Conservation (phyloP, 2,797 vertebrate species). For the Ispidina lecontei region DNA sequence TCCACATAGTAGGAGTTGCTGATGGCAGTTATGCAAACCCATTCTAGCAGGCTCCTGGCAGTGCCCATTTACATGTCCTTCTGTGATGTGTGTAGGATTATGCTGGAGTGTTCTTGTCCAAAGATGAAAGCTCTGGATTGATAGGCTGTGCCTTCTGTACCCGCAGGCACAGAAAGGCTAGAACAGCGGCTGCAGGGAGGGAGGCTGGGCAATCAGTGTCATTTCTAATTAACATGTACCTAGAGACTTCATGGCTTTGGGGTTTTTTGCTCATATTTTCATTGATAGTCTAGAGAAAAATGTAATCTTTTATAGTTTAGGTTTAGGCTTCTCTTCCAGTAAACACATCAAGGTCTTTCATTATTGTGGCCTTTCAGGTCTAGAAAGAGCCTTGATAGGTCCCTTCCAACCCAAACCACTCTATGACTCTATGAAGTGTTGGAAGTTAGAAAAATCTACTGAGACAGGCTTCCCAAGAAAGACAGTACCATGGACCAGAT, state of each 20-base stretch:
- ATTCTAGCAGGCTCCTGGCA: background rate
- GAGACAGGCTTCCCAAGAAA: background rate
- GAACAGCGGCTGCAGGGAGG: background rate
- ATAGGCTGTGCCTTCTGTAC: background rate
- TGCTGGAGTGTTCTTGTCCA: background rate
- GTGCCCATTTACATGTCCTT: background rate
- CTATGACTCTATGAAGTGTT: background rate
- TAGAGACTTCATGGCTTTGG: background rate
- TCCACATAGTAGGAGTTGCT: background rate
- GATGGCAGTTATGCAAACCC: slow-evolving; percentile 1
- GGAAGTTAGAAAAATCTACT: background rate
- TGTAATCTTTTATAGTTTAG: background rate
- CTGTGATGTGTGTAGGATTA: background rate
- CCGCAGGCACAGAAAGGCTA: background rate
- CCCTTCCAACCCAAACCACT: too few species aligned
- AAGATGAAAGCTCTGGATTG: background rate
- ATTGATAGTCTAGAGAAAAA: background rate
- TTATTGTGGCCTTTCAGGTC: background rate
- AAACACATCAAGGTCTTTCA: background rate
- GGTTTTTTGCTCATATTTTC: background rate
- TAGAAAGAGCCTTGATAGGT: background rate
- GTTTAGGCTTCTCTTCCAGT: background rate
- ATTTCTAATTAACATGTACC: background rate
- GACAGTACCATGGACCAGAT: background rate
- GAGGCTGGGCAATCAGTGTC: background rate